Conservation (phyloP, 2,113 vertebrate genomes). For the Bos javanicus region DNA sequence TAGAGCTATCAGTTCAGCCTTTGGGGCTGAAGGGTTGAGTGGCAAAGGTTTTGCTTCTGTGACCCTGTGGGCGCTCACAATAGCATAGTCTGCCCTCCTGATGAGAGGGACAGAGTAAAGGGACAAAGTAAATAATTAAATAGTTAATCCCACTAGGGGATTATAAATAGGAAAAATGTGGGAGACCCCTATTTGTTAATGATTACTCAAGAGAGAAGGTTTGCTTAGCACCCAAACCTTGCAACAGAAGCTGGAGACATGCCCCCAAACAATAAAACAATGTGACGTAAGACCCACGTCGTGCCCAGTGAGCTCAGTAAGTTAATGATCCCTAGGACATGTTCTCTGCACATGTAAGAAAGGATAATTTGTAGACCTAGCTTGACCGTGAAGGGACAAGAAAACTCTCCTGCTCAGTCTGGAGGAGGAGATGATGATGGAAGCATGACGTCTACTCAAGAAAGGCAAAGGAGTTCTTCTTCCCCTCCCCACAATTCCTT, state of each 20-base stretch:
- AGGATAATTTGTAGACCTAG: neutral
- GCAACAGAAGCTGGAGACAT: neutral
- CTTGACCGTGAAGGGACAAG: neutral
- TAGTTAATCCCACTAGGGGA: neutral
- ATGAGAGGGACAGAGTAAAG: neutral
- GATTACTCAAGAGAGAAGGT: neutral
- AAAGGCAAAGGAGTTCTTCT: neutral
- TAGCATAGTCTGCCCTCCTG: neutral
- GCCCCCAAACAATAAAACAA: neutral
- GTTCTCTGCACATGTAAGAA: neutral
- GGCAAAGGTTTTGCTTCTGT: neutral
- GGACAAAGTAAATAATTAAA: neutral
- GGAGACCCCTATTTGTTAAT: neutral
- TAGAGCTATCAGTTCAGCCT: neutral
- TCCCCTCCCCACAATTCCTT: neutral
- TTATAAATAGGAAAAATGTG: neutral
- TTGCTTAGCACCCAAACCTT: neutral
- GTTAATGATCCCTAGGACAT: neutral
- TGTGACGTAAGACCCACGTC: neutral
- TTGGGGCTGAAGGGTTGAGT: neutral
- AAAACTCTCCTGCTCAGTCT: neutral
- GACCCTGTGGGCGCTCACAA: neutral
- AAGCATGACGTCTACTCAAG: neutral
- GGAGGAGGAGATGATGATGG: neutral
- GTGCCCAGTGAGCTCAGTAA: neutral